phyloP scores from a whole-genome alignment of 2,113 vertebrate species.

The Sterrhoptilus dennistouni region DNA sequence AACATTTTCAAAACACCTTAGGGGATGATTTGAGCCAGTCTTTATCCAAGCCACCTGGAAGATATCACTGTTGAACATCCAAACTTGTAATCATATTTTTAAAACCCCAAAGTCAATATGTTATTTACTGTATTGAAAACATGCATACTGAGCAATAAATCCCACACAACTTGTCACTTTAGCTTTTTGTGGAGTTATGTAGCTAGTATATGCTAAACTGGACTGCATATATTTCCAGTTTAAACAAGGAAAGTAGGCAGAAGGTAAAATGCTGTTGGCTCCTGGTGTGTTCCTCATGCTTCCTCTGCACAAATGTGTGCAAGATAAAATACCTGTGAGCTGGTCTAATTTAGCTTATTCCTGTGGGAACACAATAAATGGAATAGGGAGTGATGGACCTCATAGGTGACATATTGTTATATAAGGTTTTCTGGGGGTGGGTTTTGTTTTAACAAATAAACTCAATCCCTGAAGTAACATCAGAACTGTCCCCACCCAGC shows the following conservation, averaged over 20 bases:
- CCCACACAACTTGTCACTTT: neutral
- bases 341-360: neutral
- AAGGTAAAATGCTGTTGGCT: fast-evolving
- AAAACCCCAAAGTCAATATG: neutral
- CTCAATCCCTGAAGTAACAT: neutral
- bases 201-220: neutral
- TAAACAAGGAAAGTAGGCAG: neutral
- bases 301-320: neutral
- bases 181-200: neutral
- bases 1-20: neutral
- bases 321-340: neutral
- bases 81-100: neutral
- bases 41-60: neutral
- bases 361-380: neutral
- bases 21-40: neutral
- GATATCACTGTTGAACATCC: neutral
- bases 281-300: neutral
- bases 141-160: neutral
- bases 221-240: neutral
- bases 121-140: neutral
- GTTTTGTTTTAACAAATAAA: neutral
- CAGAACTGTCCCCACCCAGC: neutral
- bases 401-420: neutral
- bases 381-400: neutral
- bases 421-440: fast-evolving